A percentile compares a stretch with the other conserved stretches of the same genome.
Conservation (phyloP, 2,888 invertebrate species). For the Enoplolaimus lenunculus region DNA sequence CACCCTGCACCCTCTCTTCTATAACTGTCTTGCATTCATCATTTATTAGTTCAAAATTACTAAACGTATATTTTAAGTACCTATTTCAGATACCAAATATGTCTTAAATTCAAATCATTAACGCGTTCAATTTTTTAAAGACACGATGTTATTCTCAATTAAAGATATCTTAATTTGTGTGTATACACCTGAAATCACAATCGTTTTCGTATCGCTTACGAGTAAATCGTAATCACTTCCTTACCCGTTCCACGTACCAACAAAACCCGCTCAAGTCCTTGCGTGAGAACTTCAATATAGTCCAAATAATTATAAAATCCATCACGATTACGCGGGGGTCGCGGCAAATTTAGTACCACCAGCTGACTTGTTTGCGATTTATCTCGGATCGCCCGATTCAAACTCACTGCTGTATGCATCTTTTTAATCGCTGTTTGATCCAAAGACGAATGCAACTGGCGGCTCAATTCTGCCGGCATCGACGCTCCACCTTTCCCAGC, state of each 20-base stretch:
- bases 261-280: slow-evolving; percentile 82
- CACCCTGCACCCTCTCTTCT: no score
- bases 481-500: neutral
- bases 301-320: slow-evolving; percentile 58
- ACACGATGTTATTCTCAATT: no score
- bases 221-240: slow-evolving; percentile 98
- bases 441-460: neutral
- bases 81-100: no score
- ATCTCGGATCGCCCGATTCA: slow-evolving; percentile 93
- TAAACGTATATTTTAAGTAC: no score
- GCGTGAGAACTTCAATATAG: slow-evolving; percentile 91
- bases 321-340: slow-evolving; percentile 58
- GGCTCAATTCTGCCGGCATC: neutral
- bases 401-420: slow-evolving; percentile 96
- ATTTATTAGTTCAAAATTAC: no score
- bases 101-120: no score
- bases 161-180: no score
- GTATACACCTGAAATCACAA: no score
- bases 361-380: slow-evolving; percentile 91
- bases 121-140: no score
- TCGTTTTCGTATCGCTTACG: no score
- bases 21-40: no score
- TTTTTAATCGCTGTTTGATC: slow-evolving; percentile 56
- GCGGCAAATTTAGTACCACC: slow-evolving; percentile 93
- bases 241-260: slow-evolving; percentile 95